Conservation (phyloP, 2,113 vertebrate genomes). For the Ascaphus truei region DNA sequence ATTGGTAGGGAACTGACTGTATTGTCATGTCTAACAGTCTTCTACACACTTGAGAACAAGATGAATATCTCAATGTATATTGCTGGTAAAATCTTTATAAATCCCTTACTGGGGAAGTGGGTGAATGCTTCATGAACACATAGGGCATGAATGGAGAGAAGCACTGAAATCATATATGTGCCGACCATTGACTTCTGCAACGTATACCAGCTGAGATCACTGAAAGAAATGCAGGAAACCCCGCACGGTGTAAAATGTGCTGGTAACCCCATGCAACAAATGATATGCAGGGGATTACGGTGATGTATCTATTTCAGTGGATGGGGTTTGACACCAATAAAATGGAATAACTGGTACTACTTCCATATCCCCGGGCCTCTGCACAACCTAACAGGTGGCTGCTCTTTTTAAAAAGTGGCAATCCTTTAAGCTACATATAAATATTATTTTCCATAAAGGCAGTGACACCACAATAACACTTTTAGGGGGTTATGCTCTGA, state of each 20-base stretch:
- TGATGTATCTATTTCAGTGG: slow-evolving; percentile 21
- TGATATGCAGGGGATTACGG: slow-evolving; percentile 20
- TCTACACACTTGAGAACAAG: too few relatives aligned
- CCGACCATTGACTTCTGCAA: too few relatives aligned
- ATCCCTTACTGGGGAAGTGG: too few relatives aligned
- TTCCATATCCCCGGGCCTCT: slow-evolving; percentile 25
- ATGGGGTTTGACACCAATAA: slow-evolving; percentile 17
- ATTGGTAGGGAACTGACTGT: too few relatives aligned
- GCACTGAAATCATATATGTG: too few relatives aligned
- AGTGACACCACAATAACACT: background rate
- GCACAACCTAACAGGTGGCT: slow-evolving; percentile 6
- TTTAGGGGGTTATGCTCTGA: too few relatives aligned
- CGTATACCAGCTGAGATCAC: slow-evolving; percentile 6
- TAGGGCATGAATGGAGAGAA: too few relatives aligned
- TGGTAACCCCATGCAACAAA: slow-evolving; percentile 8
- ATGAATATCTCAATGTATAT: too few relatives aligned
- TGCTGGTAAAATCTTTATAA: too few relatives aligned
- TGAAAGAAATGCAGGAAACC: background rate
- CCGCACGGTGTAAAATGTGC: background rate
- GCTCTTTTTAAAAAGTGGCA: slow-evolving; percentile 27
- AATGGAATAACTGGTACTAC: slow-evolving; percentile 30
- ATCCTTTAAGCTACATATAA: slow-evolving; percentile 10
- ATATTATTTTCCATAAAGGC: slow-evolving; percentile 24
- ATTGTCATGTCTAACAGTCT: too few relatives aligned
- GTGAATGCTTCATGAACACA: too few relatives aligned